Base-by-base conservation (phyloP, 2,113 vertebrate species). In the Gasterosteus nipponicus region DNA sequence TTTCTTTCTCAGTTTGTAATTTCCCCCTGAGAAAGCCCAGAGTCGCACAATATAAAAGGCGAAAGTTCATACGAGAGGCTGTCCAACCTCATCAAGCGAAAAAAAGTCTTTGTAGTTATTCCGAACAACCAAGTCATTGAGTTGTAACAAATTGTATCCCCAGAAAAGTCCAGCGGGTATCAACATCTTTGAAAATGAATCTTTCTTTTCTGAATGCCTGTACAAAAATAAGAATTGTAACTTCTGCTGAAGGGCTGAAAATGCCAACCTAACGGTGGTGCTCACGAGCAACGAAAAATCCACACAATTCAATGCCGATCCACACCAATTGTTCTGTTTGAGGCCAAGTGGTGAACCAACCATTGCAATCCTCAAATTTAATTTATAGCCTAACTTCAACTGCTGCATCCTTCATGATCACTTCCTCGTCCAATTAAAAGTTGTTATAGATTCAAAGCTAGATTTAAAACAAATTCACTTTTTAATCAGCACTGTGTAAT, bases 371-470 rank as follows among this genome's bases (percentile, higher is more conserved):
- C 10, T 6, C 57, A 38, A n/a, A 41, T 39, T 11, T 10, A 22
- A 44, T 29, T 60, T 44, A 38, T 67, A 49, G 2, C 5, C 26
- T 61, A 15, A 49, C 11, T 54, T 76, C 29, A 58, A 65, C 56
- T 10, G 49, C 12, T 64, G 22, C 31, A 38, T 69, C 39, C 16
- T 10, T 68, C 38, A 42, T 22, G 12, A 15, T 18, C 38, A 73
- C 10, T 11, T 41, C 1, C 18, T 14, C 2, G 7, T 4, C 16
- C 35, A 59, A 53, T 22, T 31, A 5, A 49, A 49, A 57, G 26
- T 71, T 62, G 44, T 22, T 70, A 64, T 53, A 44, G 53, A 60
- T 72, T 67, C 10, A 54, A 54, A 47, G 26, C 10, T 63, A 69
- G 39, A 76, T 51, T 58, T 31, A 12, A 51, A 63, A 19, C 51